These are phyloP conservation scores for Chaetodon auriga DNA, from an alignment of 2,113 vertebrate species.

Conservation along the genomic window DNA sequence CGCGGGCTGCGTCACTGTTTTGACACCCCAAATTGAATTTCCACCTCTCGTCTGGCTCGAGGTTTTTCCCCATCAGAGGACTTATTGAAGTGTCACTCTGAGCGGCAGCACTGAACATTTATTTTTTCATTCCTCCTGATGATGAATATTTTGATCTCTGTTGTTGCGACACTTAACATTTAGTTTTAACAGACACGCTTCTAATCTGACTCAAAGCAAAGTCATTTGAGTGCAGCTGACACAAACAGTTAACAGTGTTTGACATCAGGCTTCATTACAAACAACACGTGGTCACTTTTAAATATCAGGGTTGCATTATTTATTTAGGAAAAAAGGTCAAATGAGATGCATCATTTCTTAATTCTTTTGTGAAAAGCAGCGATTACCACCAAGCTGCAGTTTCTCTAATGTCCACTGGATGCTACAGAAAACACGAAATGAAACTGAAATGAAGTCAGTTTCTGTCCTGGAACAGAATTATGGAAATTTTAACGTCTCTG, in stretches of 20 bases:
- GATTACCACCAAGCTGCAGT: background rate
- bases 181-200: background rate
- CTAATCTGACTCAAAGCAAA: background rate
- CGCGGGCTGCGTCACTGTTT: background rate
- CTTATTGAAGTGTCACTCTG: constrained; percentile 53
- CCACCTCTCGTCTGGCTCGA: constrained; percentile 27
- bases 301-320: no score
- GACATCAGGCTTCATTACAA: background rate
- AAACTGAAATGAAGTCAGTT: no score
- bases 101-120: constrained; percentile 23
- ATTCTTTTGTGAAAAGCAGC: background rate
- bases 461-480: no score
- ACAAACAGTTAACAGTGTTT: no score
- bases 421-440: no score
- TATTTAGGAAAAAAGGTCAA: no score
- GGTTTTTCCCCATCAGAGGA: constrained; percentile 31
- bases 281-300: background rate
- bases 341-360: background rate
- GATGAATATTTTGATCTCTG: constrained; percentile 53
- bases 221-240: background rate
- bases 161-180: background rate
- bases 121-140: constrained; percentile 55
- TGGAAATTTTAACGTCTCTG: no score
- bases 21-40: constrained; percentile 61
- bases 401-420: no score